These are phyloP conservation scores for Sipha maydis DNA, from an alignment of 2,888 invertebrate genomes.

Conservation along the genomic window DNA sequence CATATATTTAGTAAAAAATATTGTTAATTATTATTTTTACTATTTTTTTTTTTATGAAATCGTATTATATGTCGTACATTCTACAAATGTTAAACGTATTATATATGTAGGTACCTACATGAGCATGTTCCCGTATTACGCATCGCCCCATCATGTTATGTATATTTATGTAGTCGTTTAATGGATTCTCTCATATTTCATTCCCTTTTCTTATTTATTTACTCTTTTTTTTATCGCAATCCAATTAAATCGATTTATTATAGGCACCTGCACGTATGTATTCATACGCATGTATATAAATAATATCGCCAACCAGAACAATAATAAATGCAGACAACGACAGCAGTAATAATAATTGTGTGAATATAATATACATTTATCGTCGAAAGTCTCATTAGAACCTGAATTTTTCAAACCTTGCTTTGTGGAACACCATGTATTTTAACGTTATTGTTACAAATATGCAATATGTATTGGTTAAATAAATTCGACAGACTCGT, in stretches of 20 bases:
- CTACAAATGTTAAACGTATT: neutral
- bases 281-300: neutral
- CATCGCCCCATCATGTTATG: neutral
- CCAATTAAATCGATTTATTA: slow-evolving; percentile 49
- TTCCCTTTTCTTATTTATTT: neutral
- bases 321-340: neutral
- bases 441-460: too few relatives aligned
- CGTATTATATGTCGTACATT: neutral
- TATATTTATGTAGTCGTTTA: neutral
- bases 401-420: too few relatives aligned
- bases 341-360: neutral
- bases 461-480: too few relatives aligned
- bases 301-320: neutral
- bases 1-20: neutral
- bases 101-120: neutral
- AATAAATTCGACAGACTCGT: too few relatives aligned
- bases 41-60: neutral
- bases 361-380: neutral
- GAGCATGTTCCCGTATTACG: neutral
- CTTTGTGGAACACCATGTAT: too few relatives aligned
- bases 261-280: neutral
- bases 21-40: neutral
- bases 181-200: slow-evolving; percentile 9
- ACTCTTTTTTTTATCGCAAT: neutral
- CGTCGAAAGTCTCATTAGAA: too few relatives aligned